Base-by-base conservation (phyloP, 2,888 invertebrate species). In the Onchidella celtica region DNA sequence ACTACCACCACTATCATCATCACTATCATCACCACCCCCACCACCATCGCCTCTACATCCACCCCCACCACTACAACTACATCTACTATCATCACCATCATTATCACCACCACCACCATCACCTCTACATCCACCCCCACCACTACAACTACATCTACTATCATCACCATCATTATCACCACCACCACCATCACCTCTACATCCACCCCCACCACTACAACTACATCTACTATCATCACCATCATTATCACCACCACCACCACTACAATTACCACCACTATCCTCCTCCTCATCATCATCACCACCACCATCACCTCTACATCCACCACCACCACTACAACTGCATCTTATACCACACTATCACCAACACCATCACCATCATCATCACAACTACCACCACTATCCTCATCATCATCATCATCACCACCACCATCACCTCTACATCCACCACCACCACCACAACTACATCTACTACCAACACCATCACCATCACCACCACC, bases 141-240 rank as follows among this genome's bases (percentile, higher is more conserved):
- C 73, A 34, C 82, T 79, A 59, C 79, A 72, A 36, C 78, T 72
- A 68, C 82, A 66, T 36, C 79, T 70, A 55, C 81, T 82, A 40
- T 80, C 72, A 27, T 79, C 79, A 40, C 78, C 72, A 79, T 78
- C 79, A 40, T 82, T 83, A 78, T 73, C 73, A 40, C 83, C 79
- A 78, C 83, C 79, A 29, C 83, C 79, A 78, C 82, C 79, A 40
- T 69, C 73, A 78, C 77, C 73, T 9, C 82, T 79, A 70, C 82
- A 72, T n/a, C 82, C 65, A 69, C 82, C 65, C 4, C 82, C 79
- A 70, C 82, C 79, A 40, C 83, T 78, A 78, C 83, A 79, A 40
- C 82, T 83, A 70, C 82, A 79, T 2, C 82, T 83, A 70, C 82
- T 83, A 24, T 82, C 63, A 47, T 82, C 79, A 72, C 83, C 73